These are phyloP conservation scores for Strix aluco DNA, from an alignment of 2,113 vertebrate genomes.

Conservation along the genomic window DNA sequence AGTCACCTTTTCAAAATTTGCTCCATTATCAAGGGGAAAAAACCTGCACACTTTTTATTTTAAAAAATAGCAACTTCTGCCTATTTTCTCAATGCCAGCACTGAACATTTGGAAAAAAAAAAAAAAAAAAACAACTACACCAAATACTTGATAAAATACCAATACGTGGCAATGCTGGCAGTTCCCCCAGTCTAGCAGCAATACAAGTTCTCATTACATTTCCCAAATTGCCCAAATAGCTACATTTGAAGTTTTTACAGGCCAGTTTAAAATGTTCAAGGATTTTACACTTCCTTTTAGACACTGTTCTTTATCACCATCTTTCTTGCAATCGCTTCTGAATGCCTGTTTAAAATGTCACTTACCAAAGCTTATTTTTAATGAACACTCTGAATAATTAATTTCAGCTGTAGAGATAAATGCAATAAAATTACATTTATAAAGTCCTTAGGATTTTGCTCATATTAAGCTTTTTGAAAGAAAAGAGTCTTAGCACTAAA, in stretches of 20 bases:
- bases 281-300: not conserved
- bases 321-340: conserved; percentile 19
- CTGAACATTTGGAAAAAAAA: not conserved
- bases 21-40: not conserved
- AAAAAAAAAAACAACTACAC: not conserved
- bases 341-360: conserved; percentile 44
- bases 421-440: conserved; percentile 55
- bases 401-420: conserved; percentile 60
- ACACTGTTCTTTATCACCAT: conserved; percentile 23
- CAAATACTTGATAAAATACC: not conserved
- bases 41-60: fast-evolving
- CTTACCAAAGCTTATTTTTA: conserved; percentile 63
- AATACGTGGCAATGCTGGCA: not conserved
- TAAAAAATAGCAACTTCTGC: not conserved
- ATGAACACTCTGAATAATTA: conserved; percentile 58
- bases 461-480: not conserved
- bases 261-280: not conserved
- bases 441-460: conserved; percentile 19
- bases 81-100: not conserved
- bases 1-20: not conserved
- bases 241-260: not conserved
- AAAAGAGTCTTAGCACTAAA: not conserved
- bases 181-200: not conserved
- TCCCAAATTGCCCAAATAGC: not conserved
- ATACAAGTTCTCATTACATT: fast-evolving